phyloP scores from a whole-genome alignment of 1,140 invertebrate genomes.

The Cydia splendana region DNA sequence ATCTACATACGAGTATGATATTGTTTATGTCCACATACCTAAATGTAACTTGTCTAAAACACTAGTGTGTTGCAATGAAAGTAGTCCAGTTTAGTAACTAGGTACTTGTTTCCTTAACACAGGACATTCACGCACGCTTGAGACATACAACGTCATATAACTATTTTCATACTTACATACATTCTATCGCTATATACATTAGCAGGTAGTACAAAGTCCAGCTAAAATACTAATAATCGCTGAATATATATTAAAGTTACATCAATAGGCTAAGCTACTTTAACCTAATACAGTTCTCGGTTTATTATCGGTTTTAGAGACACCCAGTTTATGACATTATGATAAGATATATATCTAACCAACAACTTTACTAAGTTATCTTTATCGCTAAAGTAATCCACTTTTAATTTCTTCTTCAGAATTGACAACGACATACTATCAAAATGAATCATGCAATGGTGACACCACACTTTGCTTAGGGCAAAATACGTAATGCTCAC shows the following conservation, averaged over 20 bases:
- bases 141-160: background rate
- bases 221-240: too few relatives aligned
- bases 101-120: conserved; percentile 1
- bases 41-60: conserved; percentile 32
- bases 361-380: too few relatives aligned
- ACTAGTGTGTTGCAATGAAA: conserved; percentile 26
- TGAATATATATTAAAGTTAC: too few relatives aligned
- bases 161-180: background rate
- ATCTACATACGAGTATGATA: conserved; percentile 20
- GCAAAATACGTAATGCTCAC: background rate
- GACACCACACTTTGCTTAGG: conserved; percentile 11
- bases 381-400: background rate
- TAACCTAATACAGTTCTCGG: too few relatives aligned
- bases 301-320: too few relatives aligned
- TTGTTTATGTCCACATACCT: conserved; percentile 23
- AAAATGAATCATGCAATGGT: conserved; percentile 17
- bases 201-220: too few relatives aligned
- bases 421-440: background rate
- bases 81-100: conserved; percentile 1
- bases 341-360: too few relatives aligned
- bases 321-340: too few relatives aligned
- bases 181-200: too few relatives aligned
- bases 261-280: too few relatives aligned
- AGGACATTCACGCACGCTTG: background rate
- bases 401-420: background rate